Evolutionary conservation across 2,797 vertebrate species (phyloP), one percentile per base, ranked within the genome.

Genomic region (Harpagifer antarcticus): DNA sequence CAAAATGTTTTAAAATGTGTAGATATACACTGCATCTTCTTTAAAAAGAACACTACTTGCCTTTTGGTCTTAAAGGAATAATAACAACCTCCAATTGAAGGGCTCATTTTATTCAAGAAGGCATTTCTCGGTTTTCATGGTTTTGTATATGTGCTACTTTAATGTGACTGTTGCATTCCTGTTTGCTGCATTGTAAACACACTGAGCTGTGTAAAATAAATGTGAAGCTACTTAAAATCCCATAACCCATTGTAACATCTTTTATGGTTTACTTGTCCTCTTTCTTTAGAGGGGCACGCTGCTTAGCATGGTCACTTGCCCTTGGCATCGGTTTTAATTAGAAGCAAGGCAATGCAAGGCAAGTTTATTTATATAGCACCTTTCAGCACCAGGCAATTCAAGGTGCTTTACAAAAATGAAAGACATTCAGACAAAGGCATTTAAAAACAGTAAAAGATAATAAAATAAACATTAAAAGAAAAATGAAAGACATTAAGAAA

Each of bases 281-380:
- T 55, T 37, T 53, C 78, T 65, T 23, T n/a, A 60, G 49, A 74
- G 42, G 31, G 54, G 33, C 53, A 33, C 0, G 11, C 19, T 57
- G 45, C 62, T 65, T 58, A 20, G 16, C 6, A 9, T 76, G 68
- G 60, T 47, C 71, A 63, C 72, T 81, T 61, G 68, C 60, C 64
- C 59, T 68, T 43, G 56, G 72, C 62, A 0, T 60, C 54, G 62
- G 60, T 66, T 72, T 78, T 85, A 81, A 87, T 83, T 81, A 73
- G 55, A 84, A 60, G n/a, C n/a, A n/a, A n/a, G n/a, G n/a, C n/a
- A n/a, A n/a, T n/a, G n/a, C n/a, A n/a, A n/a, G n/a, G n/a, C n/a
- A n/a, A n/a, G n/a, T n/a, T n/a, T n/a, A n/a, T n/a, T n/a, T n/a
- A n/a, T n/a, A n/a, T n/a, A n/a, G n/a, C n/a, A n/a, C n/a, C n/a